These are phyloP conservation scores for Fissipunctia ypsillon DNA, from an alignment of 2,888 invertebrate genomes.

Conservation along the genomic window DNA sequence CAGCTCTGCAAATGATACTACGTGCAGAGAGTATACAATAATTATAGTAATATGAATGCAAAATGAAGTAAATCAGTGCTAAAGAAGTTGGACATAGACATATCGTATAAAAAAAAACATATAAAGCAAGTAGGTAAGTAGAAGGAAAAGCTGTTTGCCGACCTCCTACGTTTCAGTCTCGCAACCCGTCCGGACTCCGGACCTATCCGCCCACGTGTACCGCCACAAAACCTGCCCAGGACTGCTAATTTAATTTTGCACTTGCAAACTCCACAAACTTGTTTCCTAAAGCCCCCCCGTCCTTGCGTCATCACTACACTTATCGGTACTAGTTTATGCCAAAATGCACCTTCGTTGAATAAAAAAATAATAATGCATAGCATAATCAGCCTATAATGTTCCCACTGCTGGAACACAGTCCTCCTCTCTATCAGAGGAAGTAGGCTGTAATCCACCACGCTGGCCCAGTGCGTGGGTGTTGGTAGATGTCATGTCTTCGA, in stretches of 20 bases:
- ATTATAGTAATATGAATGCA: not conserved
- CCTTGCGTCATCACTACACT: conserved; percentile 68
- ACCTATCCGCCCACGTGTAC: conserved; percentile 80
- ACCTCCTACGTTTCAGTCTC: conserved; percentile 71
- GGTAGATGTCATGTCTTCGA: no score
- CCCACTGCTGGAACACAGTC: no score
- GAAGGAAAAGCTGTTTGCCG: conserved; percentile 74
- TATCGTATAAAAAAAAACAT: conserved; percentile 3
- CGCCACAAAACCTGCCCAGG: conserved; percentile 84
- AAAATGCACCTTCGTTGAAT: conserved; percentile 17
- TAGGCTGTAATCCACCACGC: no score
- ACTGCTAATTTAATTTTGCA: conserved; percentile 84
- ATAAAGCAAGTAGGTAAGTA: conserved; percentile 47
- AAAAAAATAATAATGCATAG: not conserved
- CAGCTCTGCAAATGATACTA: conserved; percentile 3
- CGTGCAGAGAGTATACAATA: not conserved
- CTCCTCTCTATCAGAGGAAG: no score
- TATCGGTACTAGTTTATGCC: conserved; percentile 22
- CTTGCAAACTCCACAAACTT: conserved; percentile 76
- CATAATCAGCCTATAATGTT: no score
- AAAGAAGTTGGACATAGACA: not conserved
- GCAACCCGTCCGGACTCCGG: conserved; percentile 65
- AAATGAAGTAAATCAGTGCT: not conserved
- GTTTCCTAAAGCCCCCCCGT: conserved; percentile 79
- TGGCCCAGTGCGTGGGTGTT: no score